Evolutionary conservation across 2,888 invertebrate species (phyloP), one percentile per base, ranked within the genome.

Genomic region (Artemia sinica): DNA sequence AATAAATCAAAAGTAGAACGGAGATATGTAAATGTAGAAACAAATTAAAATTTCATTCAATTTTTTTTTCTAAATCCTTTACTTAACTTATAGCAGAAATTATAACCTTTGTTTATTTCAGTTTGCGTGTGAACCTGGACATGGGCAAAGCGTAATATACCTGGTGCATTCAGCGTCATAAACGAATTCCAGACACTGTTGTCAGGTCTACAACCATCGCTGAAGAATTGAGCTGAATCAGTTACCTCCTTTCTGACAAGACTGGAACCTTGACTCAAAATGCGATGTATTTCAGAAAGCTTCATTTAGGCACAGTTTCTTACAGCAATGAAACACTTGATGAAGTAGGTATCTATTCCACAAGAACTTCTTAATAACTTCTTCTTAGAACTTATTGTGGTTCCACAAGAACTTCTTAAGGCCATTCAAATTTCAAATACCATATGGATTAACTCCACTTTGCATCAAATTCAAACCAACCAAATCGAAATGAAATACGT

Each of bases 81-180:
- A 28, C 28, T 28, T 28, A 28, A 28, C 28, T 2, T 28, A 28
- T 4, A 28, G 4, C 28, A 28, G 28, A 28, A 28, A 28, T 28
- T 28, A 28, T 28, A 28, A 28, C 28, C 28, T 28, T 28, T 4
- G 28, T 28, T 28, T 67, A 52, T 75, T 77, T 68, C 77, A 95
- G 96, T 80, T 84, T 98, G 75, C 83, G 98, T 72, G 97, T 99
- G 0, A 99, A 99, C 80, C 82, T 98, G 74, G 98, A 98, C 76
- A 92, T 99, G 91, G 97, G 96, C 1, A 98, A 99, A 80, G 88
- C 90, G 0, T 94, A 89, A 77, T 99, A 97, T 79, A 92, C 97
- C 0, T 97, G 92, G 89, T 87, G 90, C 73, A 96, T 98, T 74
- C 92, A 94, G 75, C 84, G 89, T 70, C 98, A 99, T 80, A 86